Conservation (phyloP, 1,140 invertebrate genomes). For the Idris sp. region DNA sequence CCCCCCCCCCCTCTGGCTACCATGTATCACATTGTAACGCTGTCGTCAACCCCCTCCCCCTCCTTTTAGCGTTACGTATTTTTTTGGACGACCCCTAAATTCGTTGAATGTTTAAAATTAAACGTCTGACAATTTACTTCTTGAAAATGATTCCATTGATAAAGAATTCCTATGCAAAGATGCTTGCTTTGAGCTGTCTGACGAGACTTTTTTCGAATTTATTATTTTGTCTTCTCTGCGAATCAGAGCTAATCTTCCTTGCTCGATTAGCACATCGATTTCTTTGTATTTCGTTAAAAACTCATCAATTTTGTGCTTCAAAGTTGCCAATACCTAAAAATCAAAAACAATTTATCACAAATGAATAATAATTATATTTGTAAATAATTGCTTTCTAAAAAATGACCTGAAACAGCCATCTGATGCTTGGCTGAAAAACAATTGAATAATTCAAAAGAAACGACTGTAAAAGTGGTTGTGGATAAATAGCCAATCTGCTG, state of each 20-base stretch:
- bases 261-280: conserved; percentile 83
- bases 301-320: conserved; percentile 92
- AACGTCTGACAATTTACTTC: conserved; percentile 72
- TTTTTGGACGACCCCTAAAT: too few relatives aligned
- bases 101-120: too few relatives aligned
- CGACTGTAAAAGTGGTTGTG: conserved; percentile 91
- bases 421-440: conserved; percentile 92
- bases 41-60: too few relatives aligned
- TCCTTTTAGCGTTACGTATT: too few relatives aligned
- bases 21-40: too few relatives aligned
- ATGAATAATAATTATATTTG: conserved; percentile 43
- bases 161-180: conserved; percentile 65
- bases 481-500: conserved; percentile 90
- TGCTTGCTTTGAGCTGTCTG: conserved; percentile 75
- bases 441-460: conserved; percentile 92
- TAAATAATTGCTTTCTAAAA: neutral
- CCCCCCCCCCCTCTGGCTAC: too few relatives aligned
- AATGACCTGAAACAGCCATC: conserved; percentile 91
- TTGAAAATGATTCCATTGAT: conserved; percentile 71
- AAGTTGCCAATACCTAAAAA: conserved; percentile 86
- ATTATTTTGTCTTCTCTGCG: conserved; percentile 86
- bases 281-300: conserved; percentile 85
- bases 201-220: conserved; percentile 82
- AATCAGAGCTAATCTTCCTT: conserved; percentile 86
- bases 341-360: conserved; percentile 5